Conservation (phyloP, 2,797 vertebrate species). For the Tinamus major region DNA sequence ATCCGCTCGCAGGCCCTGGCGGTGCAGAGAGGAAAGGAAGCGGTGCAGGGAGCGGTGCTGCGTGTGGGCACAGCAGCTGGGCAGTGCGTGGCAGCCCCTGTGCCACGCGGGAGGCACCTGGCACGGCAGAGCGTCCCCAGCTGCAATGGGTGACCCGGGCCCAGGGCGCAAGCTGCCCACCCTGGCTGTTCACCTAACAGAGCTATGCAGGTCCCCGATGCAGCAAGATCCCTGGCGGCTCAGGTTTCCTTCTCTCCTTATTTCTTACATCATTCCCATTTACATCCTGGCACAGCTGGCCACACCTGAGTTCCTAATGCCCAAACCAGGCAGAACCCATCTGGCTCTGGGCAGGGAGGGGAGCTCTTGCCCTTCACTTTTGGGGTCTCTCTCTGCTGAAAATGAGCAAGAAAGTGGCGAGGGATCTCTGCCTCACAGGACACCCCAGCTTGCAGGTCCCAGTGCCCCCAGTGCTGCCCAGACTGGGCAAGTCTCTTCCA, state of each 20-base stretch:
- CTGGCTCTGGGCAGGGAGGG: background rate
- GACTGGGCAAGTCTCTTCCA: background rate
- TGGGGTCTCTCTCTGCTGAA: background rate
- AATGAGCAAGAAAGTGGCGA: background rate
- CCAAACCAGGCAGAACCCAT: background rate
- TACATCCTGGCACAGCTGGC: background rate
- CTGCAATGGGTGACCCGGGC: background rate
- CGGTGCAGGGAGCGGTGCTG: accelerated
- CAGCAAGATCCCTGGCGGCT: background rate
- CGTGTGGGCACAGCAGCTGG: background rate
- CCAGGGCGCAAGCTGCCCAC: background rate
- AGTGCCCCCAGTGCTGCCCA: background rate
- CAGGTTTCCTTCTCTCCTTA: background rate
- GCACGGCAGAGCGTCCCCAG: accelerated
- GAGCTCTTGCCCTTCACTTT: background rate
- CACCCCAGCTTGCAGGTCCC: background rate
- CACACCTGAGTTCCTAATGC: background rate
- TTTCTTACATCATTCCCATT: background rate
- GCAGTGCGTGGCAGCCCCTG: background rate
- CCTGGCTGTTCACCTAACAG: background rate
- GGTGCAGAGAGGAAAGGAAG: background rate
- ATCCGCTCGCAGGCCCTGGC: background rate
- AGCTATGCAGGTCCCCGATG: accelerated
- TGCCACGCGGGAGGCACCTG: background rate
- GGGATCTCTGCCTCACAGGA: background rate